A percentile compares a stretch with the other conserved stretches of the same genome.
These are phyloP conservation scores for Leucosticte australis DNA, from an alignment of 2,113 vertebrate genomes.

Conservation along the genomic window DNA sequence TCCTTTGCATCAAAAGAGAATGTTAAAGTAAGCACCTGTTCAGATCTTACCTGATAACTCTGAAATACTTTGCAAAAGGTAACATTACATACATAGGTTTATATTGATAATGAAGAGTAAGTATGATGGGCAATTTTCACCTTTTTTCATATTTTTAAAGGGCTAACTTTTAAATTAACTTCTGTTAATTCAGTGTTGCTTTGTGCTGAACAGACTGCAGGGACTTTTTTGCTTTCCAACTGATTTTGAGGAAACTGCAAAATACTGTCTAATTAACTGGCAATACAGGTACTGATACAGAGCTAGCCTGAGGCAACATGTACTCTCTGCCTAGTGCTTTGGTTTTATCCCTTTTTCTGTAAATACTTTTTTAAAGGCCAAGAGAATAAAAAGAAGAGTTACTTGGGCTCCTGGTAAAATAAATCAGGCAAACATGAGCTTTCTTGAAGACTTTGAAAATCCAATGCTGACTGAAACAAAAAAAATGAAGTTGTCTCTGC, in stretches of 20 bases:
- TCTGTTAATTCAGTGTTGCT: not conserved
- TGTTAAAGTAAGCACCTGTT: constrained; percentile 73
- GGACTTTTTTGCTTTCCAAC: not conserved
- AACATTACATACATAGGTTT: not conserved
- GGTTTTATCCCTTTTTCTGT: not conserved
- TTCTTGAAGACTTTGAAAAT: constrained; percentile 52
- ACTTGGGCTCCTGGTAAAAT: constrained; percentile 91
- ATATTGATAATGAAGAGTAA: not conserved
- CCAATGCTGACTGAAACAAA: not conserved
- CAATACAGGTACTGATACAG: not conserved
- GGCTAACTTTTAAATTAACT: not conserved
- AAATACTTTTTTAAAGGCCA: constrained; percentile 70
- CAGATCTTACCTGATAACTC: not conserved
- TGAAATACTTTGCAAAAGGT: not conserved
- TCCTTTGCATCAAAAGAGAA: constrained; percentile 67
- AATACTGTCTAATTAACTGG: not conserved
- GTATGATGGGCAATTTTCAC: not conserved
- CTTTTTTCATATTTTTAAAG: not conserved
- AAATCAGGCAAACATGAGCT: constrained; percentile 44
- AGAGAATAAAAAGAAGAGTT: constrained; percentile 82
- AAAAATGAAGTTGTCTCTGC: constrained; percentile 34
- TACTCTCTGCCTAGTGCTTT: not conserved
- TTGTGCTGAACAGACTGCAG: not conserved
- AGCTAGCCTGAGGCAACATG: not conserved
- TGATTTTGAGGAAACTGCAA: not conserved